Base-by-base conservation (phyloP, 2,888 invertebrate genomes). In the Hymenopus coronatus region DNA sequence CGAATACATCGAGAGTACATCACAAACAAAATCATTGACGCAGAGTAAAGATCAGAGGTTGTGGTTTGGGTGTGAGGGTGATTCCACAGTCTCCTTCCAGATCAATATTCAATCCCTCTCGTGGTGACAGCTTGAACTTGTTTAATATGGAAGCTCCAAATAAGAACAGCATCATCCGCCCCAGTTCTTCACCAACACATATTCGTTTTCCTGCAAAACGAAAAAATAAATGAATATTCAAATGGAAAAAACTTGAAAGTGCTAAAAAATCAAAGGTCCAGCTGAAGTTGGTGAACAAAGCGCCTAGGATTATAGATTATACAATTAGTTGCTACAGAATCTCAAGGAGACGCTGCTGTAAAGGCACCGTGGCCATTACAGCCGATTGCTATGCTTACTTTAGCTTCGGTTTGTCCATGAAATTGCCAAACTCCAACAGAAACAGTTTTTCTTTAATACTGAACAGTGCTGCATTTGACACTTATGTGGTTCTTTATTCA, bases 121-220 rank as follows among this genome's bases (percentile, higher is more conserved):
- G 92, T 25, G 94, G 89, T 0, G 92, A 92, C 30, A 96, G 90
- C 2, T 92, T 90, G 91, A 95, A 96, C 6, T 95, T 94, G 14
- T 96, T 93, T 0, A 97, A 92, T 15, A 97, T 94, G 82, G 95
- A 94, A 0, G 96, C 95, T 12, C 95, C 94, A 86, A 96, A 96
- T 1, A 97, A 92, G 89, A 95, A 95, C 40, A 96, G 92, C 30
- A 96, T 92, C 96, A 97, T 97, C 90, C 95, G 95, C 0, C 97
- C 97, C 84, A 98, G 93, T 92, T 98, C 97, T 90, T 98, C 97
- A 0, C 98, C 98, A 0, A 97, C 95, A 92, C 98, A 98, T 95
- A 97, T 96, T 70, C 98, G 95, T 92, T 97, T 97, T 28, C 97
- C 97, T 97, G 91, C 33, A 20, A 85, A 46, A 40, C 54, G 81